These are phyloP conservation scores for Empis livida DNA, from an alignment of 2,888 invertebrate genomes.

Conservation along the genomic window DNA sequence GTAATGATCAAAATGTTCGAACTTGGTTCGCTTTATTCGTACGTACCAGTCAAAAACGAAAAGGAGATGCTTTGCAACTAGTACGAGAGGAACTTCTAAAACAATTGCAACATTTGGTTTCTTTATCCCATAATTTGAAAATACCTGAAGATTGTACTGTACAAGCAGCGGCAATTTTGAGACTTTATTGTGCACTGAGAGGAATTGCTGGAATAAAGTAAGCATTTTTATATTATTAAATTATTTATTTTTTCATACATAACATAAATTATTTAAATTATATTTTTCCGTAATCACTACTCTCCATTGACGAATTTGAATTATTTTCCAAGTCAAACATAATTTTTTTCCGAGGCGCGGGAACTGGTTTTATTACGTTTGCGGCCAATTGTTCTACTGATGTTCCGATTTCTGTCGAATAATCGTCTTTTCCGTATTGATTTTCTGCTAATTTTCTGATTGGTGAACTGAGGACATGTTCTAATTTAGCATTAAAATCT, in stretches of 20 bases:
- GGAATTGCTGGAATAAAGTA: slow-evolving; percentile 88
- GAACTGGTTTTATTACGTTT: slow-evolving; percentile 19
- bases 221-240: slow-evolving; percentile 12
- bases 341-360: slow-evolving; percentile 30
- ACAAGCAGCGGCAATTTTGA: slow-evolving; percentile 76
- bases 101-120: slow-evolving; percentile 51
- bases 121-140: slow-evolving; percentile 46
- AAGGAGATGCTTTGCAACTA: slow-evolving; percentile 47
- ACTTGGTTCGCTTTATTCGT: slow-evolving; percentile 90
- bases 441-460: slow-evolving; percentile 13
- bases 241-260: no score
- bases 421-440: slow-evolving; percentile 3
- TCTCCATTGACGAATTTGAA: no score
- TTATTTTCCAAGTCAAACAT: slow-evolving; percentile 20
- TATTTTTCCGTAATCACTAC: no score
- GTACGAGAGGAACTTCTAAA: slow-evolving; percentile 65
- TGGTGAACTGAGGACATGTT: slow-evolving; percentile 21
- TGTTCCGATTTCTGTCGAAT: background rate
- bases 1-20: slow-evolving; percentile 78
- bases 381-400: background rate
- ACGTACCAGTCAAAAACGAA: slow-evolving; percentile 52
- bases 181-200: slow-evolving; percentile 83
- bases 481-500: slow-evolving; percentile 23
- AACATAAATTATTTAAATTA: no score
- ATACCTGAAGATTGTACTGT: slow-evolving; percentile 56